Percentiles rank a stretch among this genome's conserved stretches.
Evolutionary conservation across 2,113 vertebrate genomes (phyloP).

Genomic region (Cheirogaleus medius): DNA sequence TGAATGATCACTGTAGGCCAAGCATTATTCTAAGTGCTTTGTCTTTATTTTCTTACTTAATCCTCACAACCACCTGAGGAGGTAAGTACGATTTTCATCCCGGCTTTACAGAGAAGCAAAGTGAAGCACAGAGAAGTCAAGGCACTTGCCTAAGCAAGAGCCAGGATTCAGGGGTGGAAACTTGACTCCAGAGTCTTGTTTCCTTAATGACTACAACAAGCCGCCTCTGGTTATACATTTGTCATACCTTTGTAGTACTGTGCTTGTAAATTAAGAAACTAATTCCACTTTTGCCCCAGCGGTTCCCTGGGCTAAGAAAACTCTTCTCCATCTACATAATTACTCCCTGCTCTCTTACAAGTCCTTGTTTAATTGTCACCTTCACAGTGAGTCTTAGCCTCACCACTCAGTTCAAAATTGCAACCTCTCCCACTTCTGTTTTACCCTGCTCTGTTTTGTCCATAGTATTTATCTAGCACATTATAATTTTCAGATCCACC

Average conservation of each 20-base stretch:
- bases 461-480: neutral
- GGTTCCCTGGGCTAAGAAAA: neutral
- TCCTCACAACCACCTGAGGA: neutral
- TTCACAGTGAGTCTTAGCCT: neutral
- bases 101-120: neutral
- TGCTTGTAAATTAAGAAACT: neutral
- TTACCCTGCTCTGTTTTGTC: neutral
- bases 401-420: neutral
- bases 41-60: neutral
- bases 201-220: neutral
- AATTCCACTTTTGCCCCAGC: neutral
- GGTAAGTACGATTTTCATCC: neutral
- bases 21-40: neutral
- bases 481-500: neutral
- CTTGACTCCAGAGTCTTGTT: neutral
- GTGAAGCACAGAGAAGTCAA: neutral
- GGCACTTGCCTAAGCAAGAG: neutral
- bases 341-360: neutral
- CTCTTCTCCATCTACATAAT: neutral
- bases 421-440: neutral
- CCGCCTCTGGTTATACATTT: neutral
- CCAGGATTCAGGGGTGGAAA: neutral
- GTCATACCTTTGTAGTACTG: neutral
- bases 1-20: neutral
- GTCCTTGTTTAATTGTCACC: neutral